Evolutionary conservation across 2,797 vertebrate species (phyloP).

Genomic region (Galago senegalensis): DNA sequence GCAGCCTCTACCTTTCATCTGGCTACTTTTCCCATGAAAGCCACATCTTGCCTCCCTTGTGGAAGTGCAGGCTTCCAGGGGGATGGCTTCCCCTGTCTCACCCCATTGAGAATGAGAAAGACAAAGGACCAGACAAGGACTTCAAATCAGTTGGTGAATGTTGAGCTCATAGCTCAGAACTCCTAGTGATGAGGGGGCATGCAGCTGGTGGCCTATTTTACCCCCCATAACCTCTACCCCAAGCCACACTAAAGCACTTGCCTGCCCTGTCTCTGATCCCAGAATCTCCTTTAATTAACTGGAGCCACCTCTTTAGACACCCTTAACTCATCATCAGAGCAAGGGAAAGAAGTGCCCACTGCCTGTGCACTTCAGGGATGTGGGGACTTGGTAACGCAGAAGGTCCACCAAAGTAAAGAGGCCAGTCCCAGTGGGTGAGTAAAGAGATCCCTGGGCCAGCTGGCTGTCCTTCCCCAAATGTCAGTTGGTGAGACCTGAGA

Average conservation of each 20-base stretch:
- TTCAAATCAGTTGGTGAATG: not conserved
- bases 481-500: not conserved
- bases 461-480: not conserved
- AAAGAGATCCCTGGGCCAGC: not conserved
- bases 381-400: rapidly evolving
- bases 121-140: not conserved
- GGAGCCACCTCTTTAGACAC: not conserved
- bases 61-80: rapidly evolving
- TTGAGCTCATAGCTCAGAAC: not conserved
- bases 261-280: not conserved
- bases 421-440: not conserved
- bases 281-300: not conserved
- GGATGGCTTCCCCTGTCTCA: not conserved
- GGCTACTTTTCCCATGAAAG: not conserved
- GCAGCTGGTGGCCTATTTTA: not conserved
- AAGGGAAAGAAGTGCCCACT: not conserved
- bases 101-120: not conserved
- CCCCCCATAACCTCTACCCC: not conserved
- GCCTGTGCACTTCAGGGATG: not conserved
- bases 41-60: not conserved
- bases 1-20: rapidly evolving
- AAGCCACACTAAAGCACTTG: not conserved
- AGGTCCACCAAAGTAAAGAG: not conserved
- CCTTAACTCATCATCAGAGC: not conserved
- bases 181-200: not conserved